Conservation (phyloP, 2,113 vertebrate genomes). For the Naja naja region DNA sequence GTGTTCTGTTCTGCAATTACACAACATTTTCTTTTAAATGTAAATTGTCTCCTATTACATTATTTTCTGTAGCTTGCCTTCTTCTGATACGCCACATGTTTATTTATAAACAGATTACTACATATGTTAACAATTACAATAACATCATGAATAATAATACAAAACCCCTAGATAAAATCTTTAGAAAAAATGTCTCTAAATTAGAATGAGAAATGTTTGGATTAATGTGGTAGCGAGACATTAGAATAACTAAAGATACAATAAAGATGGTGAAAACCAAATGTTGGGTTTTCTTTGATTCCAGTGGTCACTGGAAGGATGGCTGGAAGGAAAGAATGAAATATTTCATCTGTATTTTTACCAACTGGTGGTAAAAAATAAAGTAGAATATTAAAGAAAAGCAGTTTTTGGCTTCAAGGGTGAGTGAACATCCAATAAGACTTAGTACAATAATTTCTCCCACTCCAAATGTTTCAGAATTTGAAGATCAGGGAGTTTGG, state of each 20-base stretch:
- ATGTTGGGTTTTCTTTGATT: slow-evolving; percentile 21
- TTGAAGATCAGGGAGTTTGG: neutral
- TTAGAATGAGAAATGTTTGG: slow-evolving; percentile 32
- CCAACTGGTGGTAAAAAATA: slow-evolving; percentile 12
- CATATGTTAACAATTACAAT: slow-evolving; percentile 50
- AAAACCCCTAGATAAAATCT: slow-evolving; percentile 38
- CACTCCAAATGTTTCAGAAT: neutral
- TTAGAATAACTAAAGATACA: slow-evolving; percentile 12
- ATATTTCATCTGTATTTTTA: neutral
- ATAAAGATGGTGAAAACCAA: neutral
- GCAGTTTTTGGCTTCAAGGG: neutral
- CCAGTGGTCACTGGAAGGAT: neutral
- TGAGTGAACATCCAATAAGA: no score
- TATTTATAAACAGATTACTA: slow-evolving; percentile 56
- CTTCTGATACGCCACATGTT: slow-evolving; percentile 41
- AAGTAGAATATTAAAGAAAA: slow-evolving; percentile 21
- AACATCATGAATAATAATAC: slow-evolving; percentile 44
- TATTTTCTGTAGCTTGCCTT: slow-evolving; percentile 54
- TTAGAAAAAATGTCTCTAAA: slow-evolving; percentile 22
- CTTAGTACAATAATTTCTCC: neutral
- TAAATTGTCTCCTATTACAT: slow-evolving; percentile 47
- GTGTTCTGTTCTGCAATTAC: slow-evolving; percentile 27
- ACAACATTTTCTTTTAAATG: slow-evolving; percentile 40
- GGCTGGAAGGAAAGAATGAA: neutral
- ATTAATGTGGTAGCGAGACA: slow-evolving; percentile 18